phyloP scores from a whole-genome alignment of 2,113 vertebrate genomes.

The Anthoscopus minutus region DNA sequence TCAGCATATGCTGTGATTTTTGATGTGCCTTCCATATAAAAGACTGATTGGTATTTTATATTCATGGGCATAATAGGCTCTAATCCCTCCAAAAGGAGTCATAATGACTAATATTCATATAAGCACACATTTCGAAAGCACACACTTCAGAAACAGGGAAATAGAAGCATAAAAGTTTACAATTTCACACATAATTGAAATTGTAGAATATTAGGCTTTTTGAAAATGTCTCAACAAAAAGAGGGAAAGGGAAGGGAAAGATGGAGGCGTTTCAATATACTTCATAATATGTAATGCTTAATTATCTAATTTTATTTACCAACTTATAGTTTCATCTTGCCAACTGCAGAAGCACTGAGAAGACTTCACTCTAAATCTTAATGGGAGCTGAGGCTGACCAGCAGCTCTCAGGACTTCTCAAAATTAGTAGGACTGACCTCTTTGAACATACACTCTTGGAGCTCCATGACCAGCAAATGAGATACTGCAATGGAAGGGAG shows the following conservation, averaged over 20 bases:
- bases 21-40: background rate
- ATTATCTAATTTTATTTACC: background rate
- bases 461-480: background rate
- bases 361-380: background rate
- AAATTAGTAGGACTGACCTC: background rate
- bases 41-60: background rate
- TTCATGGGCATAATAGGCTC: background rate
- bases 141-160: background rate
- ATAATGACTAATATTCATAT: background rate
- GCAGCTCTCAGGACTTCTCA: background rate
- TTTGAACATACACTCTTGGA: background rate
- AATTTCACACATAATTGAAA: background rate
- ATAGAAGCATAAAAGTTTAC: background rate
- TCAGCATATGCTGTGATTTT: background rate
- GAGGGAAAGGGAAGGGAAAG: background rate
- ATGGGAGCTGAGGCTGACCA: background rate
- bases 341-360: background rate
- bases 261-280: background rate
- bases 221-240: background rate
- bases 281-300: background rate
- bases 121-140: background rate
- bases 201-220: background rate
- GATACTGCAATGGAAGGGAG: background rate
- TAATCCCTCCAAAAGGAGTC: background rate
- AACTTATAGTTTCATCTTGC: background rate